Evolutionary conservation across 2,888 invertebrate species (phyloP).

Genomic region (Drosophila colorata): DNA sequence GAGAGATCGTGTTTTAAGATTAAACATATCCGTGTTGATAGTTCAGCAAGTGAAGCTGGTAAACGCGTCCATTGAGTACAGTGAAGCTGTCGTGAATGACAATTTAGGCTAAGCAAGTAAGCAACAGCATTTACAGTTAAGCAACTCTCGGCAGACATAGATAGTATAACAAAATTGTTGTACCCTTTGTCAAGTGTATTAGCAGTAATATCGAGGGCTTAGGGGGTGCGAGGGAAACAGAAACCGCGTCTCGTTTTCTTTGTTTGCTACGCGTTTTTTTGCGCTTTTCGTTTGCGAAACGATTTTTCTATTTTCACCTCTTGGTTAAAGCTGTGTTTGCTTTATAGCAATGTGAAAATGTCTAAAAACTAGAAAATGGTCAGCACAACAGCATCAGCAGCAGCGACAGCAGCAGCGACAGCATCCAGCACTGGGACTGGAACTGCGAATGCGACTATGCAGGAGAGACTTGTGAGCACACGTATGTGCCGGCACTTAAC

Average conservation of each 20-base stretch:
- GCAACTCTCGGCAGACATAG: not conserved
- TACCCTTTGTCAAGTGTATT: constrained; percentile 44
- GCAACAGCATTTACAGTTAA: not conserved
- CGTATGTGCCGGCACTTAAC: constrained; percentile 70
- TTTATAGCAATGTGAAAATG: constrained; percentile 78
- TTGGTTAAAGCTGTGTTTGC: constrained; percentile 52
- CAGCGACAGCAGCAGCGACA: constrained; percentile 10
- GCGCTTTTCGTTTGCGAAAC: constrained; percentile 75
- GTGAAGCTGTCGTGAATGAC: not conserved
- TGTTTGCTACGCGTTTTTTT: constrained; percentile 75
- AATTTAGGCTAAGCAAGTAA: not conserved
- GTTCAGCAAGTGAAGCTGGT: no score
- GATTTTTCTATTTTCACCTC: constrained; percentile 75
- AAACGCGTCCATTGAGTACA: not conserved
- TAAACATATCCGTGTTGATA: no score
- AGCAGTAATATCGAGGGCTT: constrained; percentile 1
- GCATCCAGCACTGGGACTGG: constrained; percentile 25
- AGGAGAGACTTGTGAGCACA: constrained; percentile 45
- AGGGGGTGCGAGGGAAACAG: not conserved
- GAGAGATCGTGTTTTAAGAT: no score
- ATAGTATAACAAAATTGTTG: constrained; percentile 11
- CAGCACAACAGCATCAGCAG: constrained; percentile 45
- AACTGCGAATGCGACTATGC: constrained; percentile 6
- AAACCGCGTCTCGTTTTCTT: constrained; percentile 59
- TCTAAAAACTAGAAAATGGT: constrained; percentile 73